Percentiles rank a stretch among this genome's conserved stretches.
These are phyloP conservation scores for Uloborus plumipes DNA, from an alignment of 2,888 invertebrate species.

Conservation along the genomic window DNA sequence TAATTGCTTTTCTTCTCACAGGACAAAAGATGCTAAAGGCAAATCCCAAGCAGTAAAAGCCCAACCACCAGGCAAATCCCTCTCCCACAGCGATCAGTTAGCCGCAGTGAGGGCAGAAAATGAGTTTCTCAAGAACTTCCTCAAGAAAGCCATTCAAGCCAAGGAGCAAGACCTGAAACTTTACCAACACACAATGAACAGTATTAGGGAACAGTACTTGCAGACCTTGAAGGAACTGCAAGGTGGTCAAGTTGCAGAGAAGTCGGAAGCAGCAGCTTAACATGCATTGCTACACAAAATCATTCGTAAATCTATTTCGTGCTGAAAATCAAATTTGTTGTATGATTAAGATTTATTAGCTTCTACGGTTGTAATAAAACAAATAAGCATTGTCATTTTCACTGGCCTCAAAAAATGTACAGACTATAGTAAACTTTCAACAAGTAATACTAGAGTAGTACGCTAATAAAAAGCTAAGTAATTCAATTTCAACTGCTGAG, in stretches of 20 bases:
- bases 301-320: too few relatives aligned
- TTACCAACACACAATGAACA: conserved; percentile 27
- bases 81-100: conserved; percentile 4
- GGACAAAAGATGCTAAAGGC: not conserved
- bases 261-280: too few relatives aligned
- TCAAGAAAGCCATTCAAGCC: conserved; percentile 14
- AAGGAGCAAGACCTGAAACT: conserved; percentile 33
- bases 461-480: too few relatives aligned
- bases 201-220: conserved; percentile 13
- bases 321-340: too few relatives aligned
- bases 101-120: conserved; percentile 24
- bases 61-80: not conserved
- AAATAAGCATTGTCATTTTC: too few relatives aligned
- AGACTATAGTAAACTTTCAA: too few relatives aligned
- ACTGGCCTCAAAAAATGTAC: too few relatives aligned
- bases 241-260: not conserved
- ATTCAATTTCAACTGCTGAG: too few relatives aligned
- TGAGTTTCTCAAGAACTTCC: conserved; percentile 23
- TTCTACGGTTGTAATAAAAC: too few relatives aligned
- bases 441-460: too few relatives aligned
- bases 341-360: too few relatives aligned
- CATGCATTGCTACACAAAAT: too few relatives aligned
- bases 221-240: conserved; percentile 27
- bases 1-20: not conserved
- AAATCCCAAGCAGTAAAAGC: not conserved